Evolutionary conservation across 1,140 invertebrate species (phyloP).

Genomic region (Pseudomyrmex flavicornis): DNA sequence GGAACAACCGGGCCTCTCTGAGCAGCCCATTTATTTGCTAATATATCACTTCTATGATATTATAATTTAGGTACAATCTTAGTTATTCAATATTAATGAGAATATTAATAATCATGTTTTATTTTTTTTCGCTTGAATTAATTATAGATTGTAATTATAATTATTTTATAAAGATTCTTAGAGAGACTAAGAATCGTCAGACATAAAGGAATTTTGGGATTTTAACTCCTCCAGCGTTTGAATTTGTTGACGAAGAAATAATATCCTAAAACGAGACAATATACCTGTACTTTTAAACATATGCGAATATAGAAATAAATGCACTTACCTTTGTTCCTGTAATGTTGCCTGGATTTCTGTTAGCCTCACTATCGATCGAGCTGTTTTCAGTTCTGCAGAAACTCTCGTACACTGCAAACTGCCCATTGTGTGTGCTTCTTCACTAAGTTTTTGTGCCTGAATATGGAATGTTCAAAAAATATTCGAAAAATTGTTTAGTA

Average conservation of each 20-base stretch:
- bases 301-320: background rate
- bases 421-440: conserved; percentile 93
- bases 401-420: conserved; percentile 96
- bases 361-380: conserved; percentile 95
- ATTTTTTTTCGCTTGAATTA: conserved; percentile 84
- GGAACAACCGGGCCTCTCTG: conserved; percentile 79
- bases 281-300: background rate
- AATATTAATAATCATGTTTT: conserved; percentile 86
- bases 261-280: conserved; percentile 88
- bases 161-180: conserved; percentile 86
- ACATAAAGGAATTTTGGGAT: conserved; percentile 96
- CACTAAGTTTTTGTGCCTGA: conserved; percentile 93
- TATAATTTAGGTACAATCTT: conserved; percentile 86
- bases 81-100: conserved; percentile 86
- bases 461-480: conserved; percentile 65
- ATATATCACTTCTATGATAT: conserved; percentile 84
- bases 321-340: conserved; percentile 96
- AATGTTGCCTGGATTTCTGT: conserved; percentile 98
- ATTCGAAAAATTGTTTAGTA: background rate
- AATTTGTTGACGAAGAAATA: conserved; percentile 96
- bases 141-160: conserved; percentile 85
- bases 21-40: conserved; percentile 81
- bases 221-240: conserved; percentile 95
- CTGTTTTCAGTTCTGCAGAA: conserved; percentile 97
- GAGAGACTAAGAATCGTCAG: conserved; percentile 88